Conservation (phyloP, 2,888 invertebrate genomes). For the Aethes cnicana region DNA sequence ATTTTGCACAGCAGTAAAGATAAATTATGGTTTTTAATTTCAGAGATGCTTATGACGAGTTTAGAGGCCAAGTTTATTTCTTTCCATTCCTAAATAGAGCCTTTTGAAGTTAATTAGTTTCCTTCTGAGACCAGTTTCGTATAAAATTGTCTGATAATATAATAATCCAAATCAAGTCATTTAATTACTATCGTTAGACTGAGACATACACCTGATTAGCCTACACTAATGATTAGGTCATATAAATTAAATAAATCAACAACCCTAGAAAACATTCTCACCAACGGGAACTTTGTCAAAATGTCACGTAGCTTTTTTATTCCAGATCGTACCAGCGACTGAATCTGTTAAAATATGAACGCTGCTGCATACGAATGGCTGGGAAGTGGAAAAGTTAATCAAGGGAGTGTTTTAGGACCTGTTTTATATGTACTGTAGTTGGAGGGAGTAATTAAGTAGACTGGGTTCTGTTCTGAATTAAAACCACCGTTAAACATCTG, state of each 20-base stretch:
- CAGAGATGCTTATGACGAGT: slow-evolving; percentile 5
- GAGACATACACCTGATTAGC: no score
- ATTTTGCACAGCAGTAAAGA: slow-evolving; percentile 18
- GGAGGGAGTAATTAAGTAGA: no score
- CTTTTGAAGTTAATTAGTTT: no score
- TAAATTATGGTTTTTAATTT: slow-evolving; percentile 27
- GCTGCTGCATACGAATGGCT: slow-evolving; percentile 43
- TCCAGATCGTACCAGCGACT: slow-evolving; percentile 39
- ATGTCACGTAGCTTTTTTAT: slow-evolving; percentile 43
- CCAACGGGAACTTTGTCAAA: slow-evolving; percentile 12
- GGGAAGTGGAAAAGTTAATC: slow-evolving; percentile 13
- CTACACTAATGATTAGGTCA: no score
- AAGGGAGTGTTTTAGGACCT: slow-evolving; percentile 11
- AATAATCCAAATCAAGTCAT: no score
- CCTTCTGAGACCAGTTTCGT: no score
- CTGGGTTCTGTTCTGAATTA: no score
- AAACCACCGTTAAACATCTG: no score
- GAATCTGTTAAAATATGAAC: slow-evolving; percentile 43
- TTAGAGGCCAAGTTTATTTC: slow-evolving; percentile 3
- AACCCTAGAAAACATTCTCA: slow-evolving; percentile 7
- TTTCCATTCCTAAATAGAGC: no score
- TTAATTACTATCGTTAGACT: no score
- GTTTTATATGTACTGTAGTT: background rate
- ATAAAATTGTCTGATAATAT: no score
- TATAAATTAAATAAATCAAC: no score